Evolutionary conservation across 2,113 vertebrate genomes (phyloP).

Genomic region (Labrus mixtus): DNA sequence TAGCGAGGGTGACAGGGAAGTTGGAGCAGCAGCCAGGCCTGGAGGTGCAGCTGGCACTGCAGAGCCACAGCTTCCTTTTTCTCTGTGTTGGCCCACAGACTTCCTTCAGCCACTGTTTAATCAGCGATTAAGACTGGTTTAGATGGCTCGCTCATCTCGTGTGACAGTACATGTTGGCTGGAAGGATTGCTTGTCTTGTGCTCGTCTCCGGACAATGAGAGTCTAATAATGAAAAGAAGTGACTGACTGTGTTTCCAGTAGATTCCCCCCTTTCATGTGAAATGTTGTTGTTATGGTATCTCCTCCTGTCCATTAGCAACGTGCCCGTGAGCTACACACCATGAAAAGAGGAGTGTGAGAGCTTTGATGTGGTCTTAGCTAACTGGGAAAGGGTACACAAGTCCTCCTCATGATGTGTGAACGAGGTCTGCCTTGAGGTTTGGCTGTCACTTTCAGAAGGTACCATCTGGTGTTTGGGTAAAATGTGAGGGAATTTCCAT

Average conservation of each 20-base stretch:
- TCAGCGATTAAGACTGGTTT: conserved; percentile 73
- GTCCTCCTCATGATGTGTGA: conserved; percentile 71
- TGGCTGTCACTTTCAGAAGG: conserved; percentile 56
- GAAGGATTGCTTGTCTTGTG: conserved; percentile 52
- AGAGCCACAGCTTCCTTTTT: conserved; percentile 58
- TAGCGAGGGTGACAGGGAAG: conserved; percentile 69
- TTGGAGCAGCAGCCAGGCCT: conserved; percentile 53
- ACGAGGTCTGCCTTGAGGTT: conserved; percentile 63
- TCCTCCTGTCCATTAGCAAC: conserved; percentile 58
- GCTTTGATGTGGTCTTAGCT: conserved; percentile 80
- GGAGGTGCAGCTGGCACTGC: conserved; percentile 68
- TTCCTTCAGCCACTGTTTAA: conserved; percentile 75
- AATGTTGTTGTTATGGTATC: conserved; percentile 71
- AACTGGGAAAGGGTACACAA: conserved; percentile 66
- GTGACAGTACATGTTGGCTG: conserved; percentile 74
- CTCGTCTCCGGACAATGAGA: conserved; percentile 54
- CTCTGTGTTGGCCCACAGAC: conserved; percentile 46
- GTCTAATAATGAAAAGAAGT: conserved; percentile 48
- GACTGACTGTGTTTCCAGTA: conserved; percentile 62
- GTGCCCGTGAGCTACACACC: conserved; percentile 60
- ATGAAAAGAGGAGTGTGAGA: conserved; percentile 26
- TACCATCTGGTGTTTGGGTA: conserved; percentile 77
- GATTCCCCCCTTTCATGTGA: conserved; percentile 57
- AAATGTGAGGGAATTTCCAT: conserved; percentile 49
- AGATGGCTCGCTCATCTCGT: conserved; percentile 67